Evolutionary conservation across 2,797 vertebrate genomes (phyloP).

Genomic region (Percopsis omiscomaycus): DNA sequence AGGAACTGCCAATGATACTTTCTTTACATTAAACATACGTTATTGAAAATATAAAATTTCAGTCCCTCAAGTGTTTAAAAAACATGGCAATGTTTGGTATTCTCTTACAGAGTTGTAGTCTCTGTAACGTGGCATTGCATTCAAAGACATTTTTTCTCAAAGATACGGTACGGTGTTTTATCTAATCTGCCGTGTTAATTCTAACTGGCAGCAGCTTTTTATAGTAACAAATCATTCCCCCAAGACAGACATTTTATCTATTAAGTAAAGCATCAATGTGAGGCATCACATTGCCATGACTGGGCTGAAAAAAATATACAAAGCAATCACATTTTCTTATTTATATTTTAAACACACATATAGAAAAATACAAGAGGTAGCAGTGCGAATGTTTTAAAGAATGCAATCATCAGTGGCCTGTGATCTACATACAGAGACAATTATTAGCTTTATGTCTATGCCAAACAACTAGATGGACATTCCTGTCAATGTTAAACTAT

Average conservation of each 20-base stretch:
- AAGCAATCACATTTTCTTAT: too few species aligned
- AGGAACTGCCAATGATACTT: too few species aligned
- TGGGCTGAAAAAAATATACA: too few species aligned
- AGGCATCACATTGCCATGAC: too few species aligned
- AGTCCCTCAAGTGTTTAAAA: neutral
- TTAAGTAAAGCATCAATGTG: neutral
- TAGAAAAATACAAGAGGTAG: too few species aligned
- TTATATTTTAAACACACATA: too few species aligned
- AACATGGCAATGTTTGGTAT: neutral
- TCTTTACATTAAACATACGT: conserved; percentile 1
- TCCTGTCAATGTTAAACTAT: conserved; percentile 8
- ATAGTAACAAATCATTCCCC: conserved; percentile 8
- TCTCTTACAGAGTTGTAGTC: neutral
- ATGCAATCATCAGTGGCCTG: too few species aligned
- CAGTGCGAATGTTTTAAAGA: too few species aligned
- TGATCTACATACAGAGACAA: conserved; percentile 9
- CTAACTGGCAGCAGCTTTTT: conserved; percentile 1
- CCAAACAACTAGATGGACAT: conserved; percentile 42
- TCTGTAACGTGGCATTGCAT: conserved; percentile 1
- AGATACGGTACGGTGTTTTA: neutral
- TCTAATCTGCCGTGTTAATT: neutral
- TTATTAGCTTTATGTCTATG: conserved; percentile 41
- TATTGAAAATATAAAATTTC: neutral
- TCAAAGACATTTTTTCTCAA: neutral
- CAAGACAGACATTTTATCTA: conserved; percentile 21